These are phyloP conservation scores for Meteorus sp. DNA, from an alignment of 1,140 invertebrate genomes.

Conservation along the genomic window DNA sequence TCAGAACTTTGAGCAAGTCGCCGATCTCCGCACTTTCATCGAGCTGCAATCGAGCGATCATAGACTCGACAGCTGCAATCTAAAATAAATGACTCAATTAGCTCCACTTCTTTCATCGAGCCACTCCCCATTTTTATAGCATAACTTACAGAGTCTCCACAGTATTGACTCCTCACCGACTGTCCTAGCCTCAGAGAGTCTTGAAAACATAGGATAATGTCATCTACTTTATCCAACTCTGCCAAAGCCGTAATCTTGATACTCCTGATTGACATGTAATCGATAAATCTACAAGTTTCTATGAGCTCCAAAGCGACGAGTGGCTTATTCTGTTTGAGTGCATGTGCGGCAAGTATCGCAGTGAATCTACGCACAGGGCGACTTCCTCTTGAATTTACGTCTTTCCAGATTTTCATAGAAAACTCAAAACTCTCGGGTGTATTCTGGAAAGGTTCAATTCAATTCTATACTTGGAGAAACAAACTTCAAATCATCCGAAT, in stretches of 20 bases:
- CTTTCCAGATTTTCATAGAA: conserved; percentile 64
- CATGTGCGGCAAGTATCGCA: conserved; percentile 65
- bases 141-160: conserved; percentile 53
- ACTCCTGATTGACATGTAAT: conserved; percentile 71
- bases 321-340: conserved; percentile 69
- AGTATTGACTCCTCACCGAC: conserved; percentile 59
- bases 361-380: conserved; percentile 63
- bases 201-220: conserved; percentile 66
- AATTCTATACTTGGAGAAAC: conserved; percentile 6
- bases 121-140: no score
- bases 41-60: no score
- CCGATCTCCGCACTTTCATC: no score
- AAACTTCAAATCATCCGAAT: conserved; percentile 6
- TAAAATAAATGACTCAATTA: no score
- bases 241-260: conserved; percentile 67
- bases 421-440: conserved; percentile 69
- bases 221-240: conserved; percentile 65
- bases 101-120: no score
- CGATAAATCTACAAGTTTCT: conserved; percentile 52
- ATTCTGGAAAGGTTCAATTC: conserved; percentile 65
- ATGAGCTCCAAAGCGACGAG: conserved; percentile 71
- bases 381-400: conserved; percentile 61
- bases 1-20: no score
- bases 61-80: no score
- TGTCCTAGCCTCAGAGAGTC: conserved; percentile 59